These are phyloP conservation scores for Ochropleura leucogaster DNA, from an alignment of 2,888 invertebrate genomes.

Conservation along the genomic window DNA sequence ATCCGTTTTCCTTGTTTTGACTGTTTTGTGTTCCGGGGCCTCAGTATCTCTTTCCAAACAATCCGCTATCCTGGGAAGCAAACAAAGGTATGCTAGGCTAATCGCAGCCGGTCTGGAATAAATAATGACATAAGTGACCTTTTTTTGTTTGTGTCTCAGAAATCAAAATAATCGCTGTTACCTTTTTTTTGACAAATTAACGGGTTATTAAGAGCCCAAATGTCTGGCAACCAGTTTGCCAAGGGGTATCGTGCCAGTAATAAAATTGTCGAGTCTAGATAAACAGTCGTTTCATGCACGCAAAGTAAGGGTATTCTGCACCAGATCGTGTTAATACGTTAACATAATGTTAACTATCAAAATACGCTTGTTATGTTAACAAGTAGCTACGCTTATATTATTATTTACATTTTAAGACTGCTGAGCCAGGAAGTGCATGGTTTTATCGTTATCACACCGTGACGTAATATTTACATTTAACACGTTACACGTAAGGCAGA, in stretches of 20 bases:
- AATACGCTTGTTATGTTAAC: not conserved
- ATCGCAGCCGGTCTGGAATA: not conserved
- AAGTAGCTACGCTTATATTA: constrained; percentile 22
- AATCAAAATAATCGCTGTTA: not conserved
- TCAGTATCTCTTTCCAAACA: too few relatives aligned
- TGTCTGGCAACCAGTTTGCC: not conserved
- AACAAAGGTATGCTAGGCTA: too few relatives aligned
- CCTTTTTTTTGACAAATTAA: not conserved
- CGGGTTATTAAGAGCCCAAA: not conserved
- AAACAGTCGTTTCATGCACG: too few relatives aligned
- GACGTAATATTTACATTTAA: constrained; percentile 69
- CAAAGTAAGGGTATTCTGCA: too few relatives aligned
- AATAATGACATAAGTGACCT: not conserved
- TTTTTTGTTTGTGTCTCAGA: not conserved
- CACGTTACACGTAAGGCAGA: constrained; percentile 60
- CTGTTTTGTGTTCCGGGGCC: too few relatives aligned
- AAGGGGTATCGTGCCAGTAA: not conserved
- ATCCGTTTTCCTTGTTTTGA: too few relatives aligned
- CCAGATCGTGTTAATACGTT: not conserved
- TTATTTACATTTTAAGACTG: constrained; percentile 39
- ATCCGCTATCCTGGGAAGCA: too few relatives aligned
- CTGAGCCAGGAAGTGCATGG: constrained; percentile 64
- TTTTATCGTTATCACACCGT: constrained; percentile 72
- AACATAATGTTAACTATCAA: not conserved
- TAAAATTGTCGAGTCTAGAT: not conserved